A percentile compares a stretch with the other conserved stretches of the same genome.
phyloP scores from a whole-genome alignment of 1,140 invertebrate genomes.

The Tetranychus cinnabarinus region DNA sequence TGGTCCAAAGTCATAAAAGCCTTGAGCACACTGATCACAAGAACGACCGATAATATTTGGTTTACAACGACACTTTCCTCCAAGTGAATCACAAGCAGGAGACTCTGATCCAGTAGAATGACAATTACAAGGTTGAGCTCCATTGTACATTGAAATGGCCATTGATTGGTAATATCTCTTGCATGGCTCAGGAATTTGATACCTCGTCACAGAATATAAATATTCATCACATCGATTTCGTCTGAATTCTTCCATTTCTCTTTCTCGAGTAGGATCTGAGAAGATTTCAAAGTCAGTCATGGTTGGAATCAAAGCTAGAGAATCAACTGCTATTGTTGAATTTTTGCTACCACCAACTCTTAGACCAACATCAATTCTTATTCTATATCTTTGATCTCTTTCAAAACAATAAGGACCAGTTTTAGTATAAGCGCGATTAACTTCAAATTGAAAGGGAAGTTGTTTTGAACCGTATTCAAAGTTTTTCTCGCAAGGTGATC shows the following conservation, averaged over 20 bases:
- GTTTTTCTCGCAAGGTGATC: too few species aligned
- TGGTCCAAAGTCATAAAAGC: slow-evolving; percentile 26
- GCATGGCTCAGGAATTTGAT: slow-evolving; percentile 20
- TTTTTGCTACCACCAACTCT: slow-evolving; percentile 29
- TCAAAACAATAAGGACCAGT: slow-evolving; percentile 42
- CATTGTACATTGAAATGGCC: slow-evolving; percentile 51
- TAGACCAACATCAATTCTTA: slow-evolving; percentile 51
- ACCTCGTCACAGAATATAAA: slow-evolving; percentile 36
- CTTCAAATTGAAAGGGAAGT: too few species aligned
- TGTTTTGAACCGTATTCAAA: too few species aligned
- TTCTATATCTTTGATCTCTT: slow-evolving; percentile 57
- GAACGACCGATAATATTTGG: slow-evolving; percentile 50
- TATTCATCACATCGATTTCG: slow-evolving; percentile 48
- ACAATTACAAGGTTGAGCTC: slow-evolving; percentile 57
- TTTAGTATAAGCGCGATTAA: too few species aligned
- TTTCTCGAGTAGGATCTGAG: slow-evolving; percentile 29
- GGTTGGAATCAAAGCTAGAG: slow-evolving; percentile 48
- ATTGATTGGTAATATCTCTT: slow-evolving; percentile 47
- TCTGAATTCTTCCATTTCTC: slow-evolving; percentile 46
- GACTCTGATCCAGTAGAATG: slow-evolving; percentile 78
- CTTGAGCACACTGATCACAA: slow-evolving; percentile 55
- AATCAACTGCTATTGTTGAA: background rate
- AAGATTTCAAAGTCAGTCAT: background rate
- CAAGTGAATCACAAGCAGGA: slow-evolving; percentile 59
- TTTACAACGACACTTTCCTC: slow-evolving; percentile 69